Evolutionary conservation across 2,888 invertebrate species (phyloP).

Genomic region (Spodoptera picta): DNA sequence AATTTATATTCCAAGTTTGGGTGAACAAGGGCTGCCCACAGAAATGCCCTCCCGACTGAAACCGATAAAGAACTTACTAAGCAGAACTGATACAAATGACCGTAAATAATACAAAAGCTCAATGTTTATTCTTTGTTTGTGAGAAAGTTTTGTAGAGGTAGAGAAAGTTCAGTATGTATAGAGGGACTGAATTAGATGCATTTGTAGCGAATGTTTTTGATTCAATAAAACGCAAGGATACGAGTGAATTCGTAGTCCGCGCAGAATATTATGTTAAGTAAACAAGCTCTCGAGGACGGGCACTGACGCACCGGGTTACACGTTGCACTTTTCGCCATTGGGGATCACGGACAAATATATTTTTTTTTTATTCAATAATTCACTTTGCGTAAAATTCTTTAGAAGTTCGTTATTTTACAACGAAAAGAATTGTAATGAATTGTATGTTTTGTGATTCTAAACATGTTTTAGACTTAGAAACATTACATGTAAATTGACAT

Average conservation of each 20-base stretch:
- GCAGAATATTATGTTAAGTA: constrained; percentile 75
- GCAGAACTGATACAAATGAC: constrained; percentile 74
- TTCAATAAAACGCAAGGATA: constrained; percentile 71
- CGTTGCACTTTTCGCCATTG: constrained; percentile 35
- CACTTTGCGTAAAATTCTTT: too few species aligned
- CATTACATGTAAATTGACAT: constrained; percentile 36
- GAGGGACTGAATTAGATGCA: constrained; percentile 60
- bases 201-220: constrained; percentile 67
- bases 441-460: too few species aligned
- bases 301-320: constrained; percentile 43
- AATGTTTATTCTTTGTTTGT: constrained; percentile 64
- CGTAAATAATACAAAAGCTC: constrained; percentile 64
- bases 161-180: constrained; percentile 42
- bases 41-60: constrained; percentile 65
- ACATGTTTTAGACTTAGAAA: constrained; percentile 23
- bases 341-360: constrained; percentile 2
- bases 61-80: constrained; percentile 72
- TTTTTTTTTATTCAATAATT: too few species aligned
- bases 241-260: constrained; percentile 66
- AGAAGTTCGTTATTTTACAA: too few species aligned
- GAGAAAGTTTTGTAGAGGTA: constrained; percentile 42
- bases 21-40: constrained; percentile 67
- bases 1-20: constrained; percentile 83
- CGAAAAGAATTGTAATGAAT: too few species aligned
- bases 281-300: constrained; percentile 67